A percentile compares a stretch with the other conserved stretches of the same genome.
Evolutionary conservation across 2,888 invertebrate genomes (phyloP).

Genomic region (Druceiella hillmani): DNA sequence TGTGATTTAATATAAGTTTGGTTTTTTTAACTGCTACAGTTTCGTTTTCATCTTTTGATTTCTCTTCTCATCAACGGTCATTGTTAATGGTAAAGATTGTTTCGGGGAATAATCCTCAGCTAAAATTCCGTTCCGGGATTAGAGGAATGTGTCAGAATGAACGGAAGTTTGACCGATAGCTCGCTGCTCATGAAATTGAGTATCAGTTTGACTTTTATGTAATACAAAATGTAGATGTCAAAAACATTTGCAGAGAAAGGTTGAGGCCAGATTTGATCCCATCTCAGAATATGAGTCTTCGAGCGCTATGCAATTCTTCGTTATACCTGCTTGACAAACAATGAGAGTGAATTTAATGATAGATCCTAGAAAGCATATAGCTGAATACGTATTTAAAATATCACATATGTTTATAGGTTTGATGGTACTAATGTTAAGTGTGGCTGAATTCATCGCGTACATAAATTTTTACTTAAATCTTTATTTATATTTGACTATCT

Average conservation of each 20-base stretch:
- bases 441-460: too few relatives aligned
- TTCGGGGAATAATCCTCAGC: constrained; percentile 46
- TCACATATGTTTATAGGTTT: too few relatives aligned
- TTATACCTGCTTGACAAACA: constrained; percentile 61
- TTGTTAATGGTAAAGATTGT: constrained; percentile 45
- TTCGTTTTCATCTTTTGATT: constrained; percentile 31
- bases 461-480: too few relatives aligned
- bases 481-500: too few relatives aligned
- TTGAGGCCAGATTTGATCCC: constrained; percentile 57
- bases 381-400: too few relatives aligned
- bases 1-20: constrained; percentile 31
- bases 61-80: constrained; percentile 42
- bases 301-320: constrained; percentile 89
- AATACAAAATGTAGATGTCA: constrained; percentile 87
- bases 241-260: constrained; percentile 66
- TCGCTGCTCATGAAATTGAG: constrained; percentile 79
- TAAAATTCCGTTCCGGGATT: constrained; percentile 53
- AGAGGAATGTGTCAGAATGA: constrained; percentile 70
- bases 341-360: too few relatives aligned
- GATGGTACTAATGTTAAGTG: too few relatives aligned
- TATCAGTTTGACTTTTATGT: constrained; percentile 80
- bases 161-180: constrained; percentile 73
- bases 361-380: too few relatives aligned
- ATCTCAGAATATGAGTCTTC: constrained; percentile 76
- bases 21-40: constrained; percentile 34